Evolutionary conservation across 2,888 invertebrate genomes (phyloP).

Genomic region (Anoncus sp.): DNA sequence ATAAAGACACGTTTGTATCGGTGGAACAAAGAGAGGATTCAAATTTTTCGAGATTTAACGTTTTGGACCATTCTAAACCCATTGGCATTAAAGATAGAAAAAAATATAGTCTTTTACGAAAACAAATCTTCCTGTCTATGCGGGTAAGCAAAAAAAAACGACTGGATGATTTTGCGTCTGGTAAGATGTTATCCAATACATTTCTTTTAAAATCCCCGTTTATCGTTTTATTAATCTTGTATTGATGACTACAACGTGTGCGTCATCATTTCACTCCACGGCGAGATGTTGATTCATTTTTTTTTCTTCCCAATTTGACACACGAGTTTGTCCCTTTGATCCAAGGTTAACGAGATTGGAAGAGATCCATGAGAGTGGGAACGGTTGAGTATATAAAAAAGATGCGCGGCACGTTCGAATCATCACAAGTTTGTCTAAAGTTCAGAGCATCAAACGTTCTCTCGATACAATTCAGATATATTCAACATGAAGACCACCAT

Average conservation of each 20-base stretch:
- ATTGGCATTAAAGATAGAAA: no score
- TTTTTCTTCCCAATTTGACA: no score
- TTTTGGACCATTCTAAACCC: no score
- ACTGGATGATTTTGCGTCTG: no score
- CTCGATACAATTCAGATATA: neutral
- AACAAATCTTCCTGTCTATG: no score
- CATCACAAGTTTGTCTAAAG: conserved; percentile 29
- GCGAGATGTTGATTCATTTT: neutral
- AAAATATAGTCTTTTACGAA: no score
- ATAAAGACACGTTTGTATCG: no score
- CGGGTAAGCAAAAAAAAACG: no score
- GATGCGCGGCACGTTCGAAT: neutral
- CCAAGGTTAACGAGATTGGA: conserved; percentile 13
- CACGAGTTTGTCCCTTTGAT: no score
- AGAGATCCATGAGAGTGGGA: conserved; percentile 5
- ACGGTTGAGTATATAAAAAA: conserved; percentile 27
- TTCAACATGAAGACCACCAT: conserved; percentile 38
- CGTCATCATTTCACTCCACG: neutral
- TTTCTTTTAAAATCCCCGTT: neutral
- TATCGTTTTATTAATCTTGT: neutral
- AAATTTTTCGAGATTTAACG: no score
- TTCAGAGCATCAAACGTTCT: neutral
- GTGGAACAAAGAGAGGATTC: no score
- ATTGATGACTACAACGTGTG: neutral
- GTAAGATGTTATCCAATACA: no score